Evolutionary conservation across 2,113 vertebrate genomes (phyloP).

Genomic region (Cheilinus undulatus): DNA sequence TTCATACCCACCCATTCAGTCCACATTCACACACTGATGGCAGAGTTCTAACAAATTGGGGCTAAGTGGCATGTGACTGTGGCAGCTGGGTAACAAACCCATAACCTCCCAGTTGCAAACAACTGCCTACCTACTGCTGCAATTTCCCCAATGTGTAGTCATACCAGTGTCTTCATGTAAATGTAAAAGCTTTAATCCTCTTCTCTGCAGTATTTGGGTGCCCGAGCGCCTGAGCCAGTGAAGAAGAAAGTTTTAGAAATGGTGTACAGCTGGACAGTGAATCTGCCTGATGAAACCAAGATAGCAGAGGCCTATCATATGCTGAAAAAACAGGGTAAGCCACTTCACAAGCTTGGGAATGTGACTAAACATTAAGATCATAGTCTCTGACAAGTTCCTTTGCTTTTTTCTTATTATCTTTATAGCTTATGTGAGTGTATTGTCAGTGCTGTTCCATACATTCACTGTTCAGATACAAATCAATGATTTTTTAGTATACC

Average conservation of each 20-base stretch:
- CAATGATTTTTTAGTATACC: neutral
- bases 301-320: slow-evolving; percentile 97
- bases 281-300: slow-evolving; percentile 92
- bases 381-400: neutral
- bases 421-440: neutral
- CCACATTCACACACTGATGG: no score
- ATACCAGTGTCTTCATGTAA: neutral
- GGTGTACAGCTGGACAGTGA: slow-evolving; percentile 93
- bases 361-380: neutral
- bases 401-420: neutral
- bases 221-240: slow-evolving; percentile 91
- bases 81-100: no score
- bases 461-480: neutral
- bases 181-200: neutral
- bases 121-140: no score
- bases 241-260: slow-evolving; percentile 95
- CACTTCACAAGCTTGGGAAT: neutral
- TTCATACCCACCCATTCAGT: no score
- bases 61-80: no score
- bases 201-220: slow-evolving; percentile 90
- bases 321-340: slow-evolving; percentile 98
- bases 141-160: no score
- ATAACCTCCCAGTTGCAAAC: no score
- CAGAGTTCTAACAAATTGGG: no score
- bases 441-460: neutral